Base-by-base conservation (phyloP, 2,888 invertebrate genomes). In the Plebejus argus region DNA sequence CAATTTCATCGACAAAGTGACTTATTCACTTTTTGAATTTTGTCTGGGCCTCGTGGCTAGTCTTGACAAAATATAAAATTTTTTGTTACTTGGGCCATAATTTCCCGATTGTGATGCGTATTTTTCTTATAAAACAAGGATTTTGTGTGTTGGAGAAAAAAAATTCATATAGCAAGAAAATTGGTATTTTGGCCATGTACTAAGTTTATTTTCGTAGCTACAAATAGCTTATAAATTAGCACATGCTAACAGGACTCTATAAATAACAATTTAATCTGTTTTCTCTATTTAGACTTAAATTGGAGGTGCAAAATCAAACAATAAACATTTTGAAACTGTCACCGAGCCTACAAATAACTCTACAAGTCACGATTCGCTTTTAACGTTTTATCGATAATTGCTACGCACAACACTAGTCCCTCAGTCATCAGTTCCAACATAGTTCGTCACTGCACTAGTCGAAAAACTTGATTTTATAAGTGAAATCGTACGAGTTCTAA, bases 321-420 rank as follows among this genome's bases (percentile, higher is more conserved):
- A 66, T 12, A 4, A 23, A 66, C 15, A 66, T 15, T 33, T 1
- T 5, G 6, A 66, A 28, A 18, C 1, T 33, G 28, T 66, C 66
- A 28, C 15, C 15, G 15, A 66, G 66, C 66, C 61, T 61, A 71
- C 39, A 72, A 23, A 45, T 39, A 72, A 23, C 72, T 45, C 23
- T 15, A 53, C 53, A 49, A 1, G n/a, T 61, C 20, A 71, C 56
- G 49, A 76, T 70, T 70, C 49, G 20, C 15, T 77, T 71, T 77
- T 77, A 70, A 56, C 58, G 35, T 71, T 33, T 71, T 71, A 77
- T 77, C 77, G 71, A 77, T 71, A 77, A 77, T 71, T 77, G 23
- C 23, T 58, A 23, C 23, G 20, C 56, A 77, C 77, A 56, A 71
- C 77, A 71, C 71, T 71, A 56, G 56, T 18, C 15, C 15, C 39